phyloP scores from a whole-genome alignment of 2,113 vertebrate genomes.

The Rana temporaria region DNA sequence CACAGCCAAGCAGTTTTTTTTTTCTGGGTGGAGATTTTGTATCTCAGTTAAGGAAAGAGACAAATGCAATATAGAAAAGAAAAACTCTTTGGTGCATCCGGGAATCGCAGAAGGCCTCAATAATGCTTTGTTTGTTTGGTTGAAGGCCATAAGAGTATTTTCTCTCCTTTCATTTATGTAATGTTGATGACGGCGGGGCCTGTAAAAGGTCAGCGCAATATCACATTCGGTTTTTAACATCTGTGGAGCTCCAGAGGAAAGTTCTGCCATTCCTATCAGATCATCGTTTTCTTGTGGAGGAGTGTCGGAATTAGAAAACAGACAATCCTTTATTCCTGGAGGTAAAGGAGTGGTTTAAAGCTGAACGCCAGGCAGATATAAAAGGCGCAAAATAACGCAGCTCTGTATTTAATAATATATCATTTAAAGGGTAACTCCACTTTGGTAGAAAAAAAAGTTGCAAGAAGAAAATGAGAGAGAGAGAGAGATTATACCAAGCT shows the following conservation, averaged over 20 bases:
- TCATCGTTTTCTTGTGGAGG: background rate
- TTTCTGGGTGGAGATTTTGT: background rate
- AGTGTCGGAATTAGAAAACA: background rate
- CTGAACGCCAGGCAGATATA: too few species aligned
- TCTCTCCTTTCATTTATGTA: background rate
- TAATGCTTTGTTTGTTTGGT: background rate
- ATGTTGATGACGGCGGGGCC: background rate
- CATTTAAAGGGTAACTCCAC: too few species aligned
- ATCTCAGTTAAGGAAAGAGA: background rate
- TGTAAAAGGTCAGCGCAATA: background rate
- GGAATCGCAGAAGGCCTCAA: background rate
- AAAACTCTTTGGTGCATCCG: background rate
- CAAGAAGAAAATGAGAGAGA: too few species aligned
- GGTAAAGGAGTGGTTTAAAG: background rate
- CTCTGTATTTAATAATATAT: too few species aligned
- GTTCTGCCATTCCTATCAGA: background rate
- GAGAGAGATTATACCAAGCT: too few species aligned
- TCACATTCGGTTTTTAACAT: background rate
- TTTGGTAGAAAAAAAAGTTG: too few species aligned
- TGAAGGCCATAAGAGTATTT: background rate
- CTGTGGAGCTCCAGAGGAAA: background rate
- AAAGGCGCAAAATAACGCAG: too few species aligned
- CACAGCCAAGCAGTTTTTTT: background rate
- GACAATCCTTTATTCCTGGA: background rate
- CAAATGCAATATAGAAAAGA: background rate